Evolutionary conservation across 2,113 vertebrate species (phyloP).

Genomic region (Lichenostomus cassidix): DNA sequence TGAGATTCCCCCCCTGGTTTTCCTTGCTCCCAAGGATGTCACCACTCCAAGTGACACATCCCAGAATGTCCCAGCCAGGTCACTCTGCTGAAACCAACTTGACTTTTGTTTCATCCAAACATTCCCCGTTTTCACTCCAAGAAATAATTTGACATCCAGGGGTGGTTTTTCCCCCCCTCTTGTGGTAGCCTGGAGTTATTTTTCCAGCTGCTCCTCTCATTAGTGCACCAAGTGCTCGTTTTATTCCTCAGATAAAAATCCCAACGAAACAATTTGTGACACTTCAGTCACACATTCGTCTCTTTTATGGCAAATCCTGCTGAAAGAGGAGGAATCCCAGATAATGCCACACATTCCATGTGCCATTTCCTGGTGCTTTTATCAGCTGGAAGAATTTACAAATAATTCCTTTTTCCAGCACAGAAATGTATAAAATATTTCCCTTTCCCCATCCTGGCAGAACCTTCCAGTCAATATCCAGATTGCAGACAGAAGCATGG

Average conservation of each 20-base stretch:
- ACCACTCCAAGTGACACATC: not conserved
- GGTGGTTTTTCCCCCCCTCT: not conserved
- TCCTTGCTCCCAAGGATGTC: not conserved
- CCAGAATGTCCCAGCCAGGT: not conserved
- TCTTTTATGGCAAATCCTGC: not conserved
- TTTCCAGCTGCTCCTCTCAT: slow-evolving; percentile 59
- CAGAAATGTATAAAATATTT: slow-evolving; percentile 12
- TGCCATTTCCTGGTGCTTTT: slow-evolving; percentile 12
- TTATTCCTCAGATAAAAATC: slow-evolving; percentile 47
- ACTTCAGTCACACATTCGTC: slow-evolving; percentile 51
- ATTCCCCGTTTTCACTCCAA: not conserved
- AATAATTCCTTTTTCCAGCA: not conserved
- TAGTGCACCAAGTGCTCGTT: slow-evolving; percentile 42
- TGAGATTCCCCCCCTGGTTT: not conserved
- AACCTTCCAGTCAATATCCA: not conserved
- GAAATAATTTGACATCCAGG: not conserved
- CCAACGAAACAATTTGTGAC: slow-evolving; percentile 19
- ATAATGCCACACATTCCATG: slow-evolving; percentile 20
- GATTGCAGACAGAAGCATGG: not conserved
- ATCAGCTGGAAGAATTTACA: slow-evolving; percentile 25
- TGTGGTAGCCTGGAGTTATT: slow-evolving; percentile 22
- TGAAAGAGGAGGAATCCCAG: not conserved
- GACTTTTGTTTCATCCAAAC: not conserved
- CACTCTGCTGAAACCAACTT: not conserved
- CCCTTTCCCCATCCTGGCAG: not conserved